Percentiles rank a stretch among this genome's conserved stretches.
phyloP scores from a whole-genome alignment of 1,140 invertebrate genomes.

The Bombus turneri region DNA sequence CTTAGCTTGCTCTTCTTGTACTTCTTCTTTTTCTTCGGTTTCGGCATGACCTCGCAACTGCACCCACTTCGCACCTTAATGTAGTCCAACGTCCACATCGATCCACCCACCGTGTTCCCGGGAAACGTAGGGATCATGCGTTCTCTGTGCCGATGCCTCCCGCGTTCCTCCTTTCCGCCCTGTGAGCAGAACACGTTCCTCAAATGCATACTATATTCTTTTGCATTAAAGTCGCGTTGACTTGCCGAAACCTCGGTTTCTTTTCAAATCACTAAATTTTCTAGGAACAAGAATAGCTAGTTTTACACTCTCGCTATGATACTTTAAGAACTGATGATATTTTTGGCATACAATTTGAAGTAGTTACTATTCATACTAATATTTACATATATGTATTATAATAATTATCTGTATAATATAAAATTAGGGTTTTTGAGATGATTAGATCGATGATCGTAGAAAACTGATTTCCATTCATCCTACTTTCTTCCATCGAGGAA shows the following conservation, averaged over 20 bases:
- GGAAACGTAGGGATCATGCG: slow-evolving; percentile 81
- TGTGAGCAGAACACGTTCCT: slow-evolving; percentile 24
- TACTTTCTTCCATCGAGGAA: too few relatives aligned
- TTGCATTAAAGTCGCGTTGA: too few relatives aligned
- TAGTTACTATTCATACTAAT: too few relatives aligned
- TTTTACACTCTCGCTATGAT: too few relatives aligned
- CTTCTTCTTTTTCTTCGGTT: slow-evolving; percentile 80
- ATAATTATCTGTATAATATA: background rate
- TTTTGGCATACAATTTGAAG: too few relatives aligned
- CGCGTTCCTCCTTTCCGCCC: slow-evolving; percentile 77
- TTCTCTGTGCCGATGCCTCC: slow-evolving; percentile 78
- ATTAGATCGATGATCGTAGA: background rate
- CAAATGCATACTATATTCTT: too few relatives aligned
- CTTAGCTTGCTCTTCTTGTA: slow-evolving; percentile 65
- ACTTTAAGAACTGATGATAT: too few relatives aligned
- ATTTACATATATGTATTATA: background rate
- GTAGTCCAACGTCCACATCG: slow-evolving; percentile 90
- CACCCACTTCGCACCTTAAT: slow-evolving; percentile 92
- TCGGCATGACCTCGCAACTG: slow-evolving; percentile 87
- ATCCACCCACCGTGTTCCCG: slow-evolving; percentile 77
- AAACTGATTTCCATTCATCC: too few relatives aligned
- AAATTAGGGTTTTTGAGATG: background rate
- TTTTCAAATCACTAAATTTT: too few relatives aligned
- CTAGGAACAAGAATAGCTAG: too few relatives aligned
- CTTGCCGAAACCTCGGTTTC: too few relatives aligned